Evolutionary conservation across 2,797 vertebrate genomes (phyloP), one percentile per base, ranked within the genome.

Genomic region (Oreortyx pictus): DNA sequence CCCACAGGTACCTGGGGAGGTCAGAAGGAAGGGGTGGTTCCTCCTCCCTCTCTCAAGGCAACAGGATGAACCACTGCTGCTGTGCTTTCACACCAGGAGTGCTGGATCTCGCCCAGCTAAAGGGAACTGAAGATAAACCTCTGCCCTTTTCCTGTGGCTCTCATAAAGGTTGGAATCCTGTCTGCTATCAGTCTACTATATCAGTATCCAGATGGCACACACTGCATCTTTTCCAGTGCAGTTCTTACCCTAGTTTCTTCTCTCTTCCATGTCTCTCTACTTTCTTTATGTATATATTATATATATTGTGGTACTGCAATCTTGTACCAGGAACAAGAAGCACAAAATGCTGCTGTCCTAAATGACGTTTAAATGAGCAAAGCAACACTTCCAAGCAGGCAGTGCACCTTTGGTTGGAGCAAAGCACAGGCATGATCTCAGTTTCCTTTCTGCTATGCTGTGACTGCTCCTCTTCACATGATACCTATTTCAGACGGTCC

Each of bases 391-490:
- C 31, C 0, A 3, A 74, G 65, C 73, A 74, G 70, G 72, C 79
- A 4, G 22, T 35, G 59, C 66, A 67, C 33, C 76, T 73, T 37
- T 52, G 78, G 43, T 77, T 47, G 29, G 17, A n/a, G 56, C 27
- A 7, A 76, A 84, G 60, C 15, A 31, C 72, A 72, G 62, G 54
- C 43, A 35, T 72, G 85, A 80, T 41, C 46, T 92, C 77, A 56
- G 44, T 52, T 81, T 67, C 71, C 60, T 70, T 89, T 92, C 74
- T 94, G 88, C 86, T 89, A 75, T 65, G 77, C 78, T 94, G 79
- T 23, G 67, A 54, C 71, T 72, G 54, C 37, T 95, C 74, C 68
- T 80, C 60, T 88, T 92, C 86, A 79, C 79, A 43, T 71, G 72
- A 82, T 94, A 82, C 91, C 75, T 64, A 19, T 81, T 72, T 41